Evolutionary conservation across 2,113 vertebrate species (phyloP).

Genomic region (Cynoglossus semilaevis): DNA sequence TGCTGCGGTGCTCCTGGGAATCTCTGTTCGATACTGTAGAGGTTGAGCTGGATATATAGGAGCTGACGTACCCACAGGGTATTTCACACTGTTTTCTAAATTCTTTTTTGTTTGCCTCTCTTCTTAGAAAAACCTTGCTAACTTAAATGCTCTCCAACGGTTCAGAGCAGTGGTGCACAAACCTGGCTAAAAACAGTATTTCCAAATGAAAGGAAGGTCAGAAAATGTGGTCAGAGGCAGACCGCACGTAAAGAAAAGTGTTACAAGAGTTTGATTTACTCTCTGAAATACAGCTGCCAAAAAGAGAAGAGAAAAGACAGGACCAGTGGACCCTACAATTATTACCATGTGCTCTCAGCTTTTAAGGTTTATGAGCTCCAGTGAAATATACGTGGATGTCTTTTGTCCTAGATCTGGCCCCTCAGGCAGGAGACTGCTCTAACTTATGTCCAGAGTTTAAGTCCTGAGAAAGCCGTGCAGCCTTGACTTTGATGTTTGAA

Average conservation of each 20-base stretch:
- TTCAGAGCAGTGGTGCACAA: slow-evolving; percentile 4
- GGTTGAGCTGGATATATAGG: slow-evolving; percentile 19
- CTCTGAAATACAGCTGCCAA: neutral
- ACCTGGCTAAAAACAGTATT: neutral
- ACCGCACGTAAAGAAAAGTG: neutral
- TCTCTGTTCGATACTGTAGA: slow-evolving; percentile 48
- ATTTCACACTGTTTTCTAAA: slow-evolving; percentile 28
- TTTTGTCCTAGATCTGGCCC: neutral
- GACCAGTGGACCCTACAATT: neutral
- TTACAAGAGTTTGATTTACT: neutral
- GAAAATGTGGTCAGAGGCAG: neutral
- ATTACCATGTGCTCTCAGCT: slow-evolving; percentile 8
- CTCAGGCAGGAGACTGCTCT: neutral
- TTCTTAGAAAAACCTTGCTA: slow-evolving; percentile 1
- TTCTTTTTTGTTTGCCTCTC: slow-evolving; percentile 18
- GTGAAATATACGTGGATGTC: neutral
- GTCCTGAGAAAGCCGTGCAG: neutral
- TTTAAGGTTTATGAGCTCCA: slow-evolving; percentile 7
- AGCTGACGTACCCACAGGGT: slow-evolving; percentile 40
- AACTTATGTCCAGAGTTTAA: neutral
- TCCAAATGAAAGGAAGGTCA: neutral
- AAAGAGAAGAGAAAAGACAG: slow-evolving; percentile 4
- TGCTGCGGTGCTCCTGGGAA: slow-evolving; percentile 50
- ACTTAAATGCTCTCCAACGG: neutral
- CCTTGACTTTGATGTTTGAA: neutral